Percentiles rank a stretch among this genome's conserved stretches.
phyloP scores from a whole-genome alignment of 2,888 invertebrate genomes.

The Phalera bucephala region DNA sequence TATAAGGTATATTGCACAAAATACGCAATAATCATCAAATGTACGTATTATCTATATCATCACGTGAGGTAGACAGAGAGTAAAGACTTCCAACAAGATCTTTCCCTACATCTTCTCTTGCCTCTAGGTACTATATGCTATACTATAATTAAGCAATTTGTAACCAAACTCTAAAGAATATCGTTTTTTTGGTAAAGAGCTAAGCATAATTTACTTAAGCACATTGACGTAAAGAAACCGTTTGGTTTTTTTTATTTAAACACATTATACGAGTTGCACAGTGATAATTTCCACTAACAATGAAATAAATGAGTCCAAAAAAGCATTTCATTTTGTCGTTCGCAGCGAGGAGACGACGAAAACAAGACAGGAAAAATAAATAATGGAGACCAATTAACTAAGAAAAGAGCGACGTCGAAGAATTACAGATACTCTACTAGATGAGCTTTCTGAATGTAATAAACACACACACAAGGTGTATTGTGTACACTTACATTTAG shows the following conservation, averaged over 20 bases:
- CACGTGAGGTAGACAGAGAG: no score
- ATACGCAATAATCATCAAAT: no score
- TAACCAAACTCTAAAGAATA: constrained; percentile 2
- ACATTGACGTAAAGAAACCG: constrained; percentile 6
- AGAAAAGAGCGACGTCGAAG: constrained; percentile 40
- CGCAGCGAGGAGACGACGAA: constrained; percentile 46
- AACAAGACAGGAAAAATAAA: constrained; percentile 56
- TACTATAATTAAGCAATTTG: no score
- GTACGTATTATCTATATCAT: no score
- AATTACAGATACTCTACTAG: constrained; percentile 13
- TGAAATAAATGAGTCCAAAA: constrained; percentile 39
- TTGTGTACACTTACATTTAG: no score
- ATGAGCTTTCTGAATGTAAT: no score
- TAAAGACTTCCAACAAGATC: no score
- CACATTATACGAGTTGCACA: constrained; percentile 14
- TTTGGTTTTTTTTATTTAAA: constrained; percentile 14
- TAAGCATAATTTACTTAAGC: constrained; percentile 6
- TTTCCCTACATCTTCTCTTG: no score
- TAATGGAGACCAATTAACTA: constrained; percentile 63
- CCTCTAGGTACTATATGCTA: no score
- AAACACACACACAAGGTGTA: no score
- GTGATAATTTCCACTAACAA: constrained; percentile 34
- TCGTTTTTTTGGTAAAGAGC: constrained; percentile 5
- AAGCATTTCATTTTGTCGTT: constrained; percentile 52
- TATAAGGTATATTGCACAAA: no score